Conservation (phyloP, 2,113 vertebrate genomes). For the Reinhardtius hippoglossoides region DNA sequence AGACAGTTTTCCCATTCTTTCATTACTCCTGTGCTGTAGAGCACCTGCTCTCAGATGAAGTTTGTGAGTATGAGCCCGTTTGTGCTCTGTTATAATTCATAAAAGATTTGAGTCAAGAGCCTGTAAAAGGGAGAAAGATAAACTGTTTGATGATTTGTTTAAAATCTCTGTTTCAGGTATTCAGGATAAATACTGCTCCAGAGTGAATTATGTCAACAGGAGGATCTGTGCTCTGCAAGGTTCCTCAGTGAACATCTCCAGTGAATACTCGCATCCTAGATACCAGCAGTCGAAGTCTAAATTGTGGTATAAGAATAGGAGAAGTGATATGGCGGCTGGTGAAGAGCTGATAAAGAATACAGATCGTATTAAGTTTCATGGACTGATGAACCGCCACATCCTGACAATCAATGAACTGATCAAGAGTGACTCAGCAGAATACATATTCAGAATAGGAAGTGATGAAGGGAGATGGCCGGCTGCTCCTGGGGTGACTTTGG, state of each 20-base stretch:
- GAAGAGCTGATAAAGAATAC: background rate
- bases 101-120: background rate
- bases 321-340: accelerated
- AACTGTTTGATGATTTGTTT: background rate
- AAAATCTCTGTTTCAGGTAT: background rate
- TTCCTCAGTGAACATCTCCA: slow-evolving; percentile 33
- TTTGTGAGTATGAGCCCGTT: too few species aligned
- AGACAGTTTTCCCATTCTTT: too few species aligned
- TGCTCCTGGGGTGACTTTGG: slow-evolving; percentile 11
- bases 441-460: background rate
- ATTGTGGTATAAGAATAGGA: slow-evolving; percentile 20
- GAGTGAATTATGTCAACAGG: slow-evolving; percentile 1
- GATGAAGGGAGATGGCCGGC: too few species aligned
- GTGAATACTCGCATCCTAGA: background rate
- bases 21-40: too few species aligned
- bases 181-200: accelerated
- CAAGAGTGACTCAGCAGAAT: slow-evolving; percentile 12
- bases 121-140: background rate
- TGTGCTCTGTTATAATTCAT: too few species aligned
- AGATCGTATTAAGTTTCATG: background rate
- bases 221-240: slow-evolving; percentile 44
- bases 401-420: slow-evolving; percentile 24
- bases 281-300: too few species aligned
- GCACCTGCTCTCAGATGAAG: too few species aligned
- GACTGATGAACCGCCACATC: background rate